A percentile compares a stretch with the other conserved stretches of the same genome.
phyloP scores from a whole-genome alignment of 2,797 vertebrate species.

The Bradypodion pumilum region DNA sequence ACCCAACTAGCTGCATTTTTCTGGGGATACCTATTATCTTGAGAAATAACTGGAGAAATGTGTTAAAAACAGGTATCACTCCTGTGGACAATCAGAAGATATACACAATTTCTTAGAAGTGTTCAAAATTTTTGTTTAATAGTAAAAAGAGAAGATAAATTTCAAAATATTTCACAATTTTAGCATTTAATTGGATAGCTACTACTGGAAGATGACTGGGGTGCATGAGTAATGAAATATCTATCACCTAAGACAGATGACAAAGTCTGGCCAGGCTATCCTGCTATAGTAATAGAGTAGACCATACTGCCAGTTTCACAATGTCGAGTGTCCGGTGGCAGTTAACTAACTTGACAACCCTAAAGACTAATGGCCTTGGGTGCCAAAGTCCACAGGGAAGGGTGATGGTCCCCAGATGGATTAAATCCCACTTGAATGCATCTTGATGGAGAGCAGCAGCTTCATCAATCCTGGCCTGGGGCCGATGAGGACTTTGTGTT shows the following conservation, averaged over 20 bases:
- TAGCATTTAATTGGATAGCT: background rate
- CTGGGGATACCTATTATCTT: slow-evolving; percentile 37
- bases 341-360: no score
- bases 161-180: background rate
- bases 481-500: no score
- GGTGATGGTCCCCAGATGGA: no score
- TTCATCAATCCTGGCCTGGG: no score
- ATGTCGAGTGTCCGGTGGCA: no score
- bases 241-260: background rate
- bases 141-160: background rate
- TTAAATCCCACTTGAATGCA: no score
- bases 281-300: no score
- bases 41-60: slow-evolving; percentile 46
- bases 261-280: no score
- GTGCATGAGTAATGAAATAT: slow-evolving; percentile 1
- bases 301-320: no score
- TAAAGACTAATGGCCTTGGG: no score
- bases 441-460: no score
- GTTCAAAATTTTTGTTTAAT: background rate
- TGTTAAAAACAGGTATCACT: slow-evolving; percentile 43
- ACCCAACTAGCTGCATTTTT: slow-evolving; percentile 32
- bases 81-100: background rate
- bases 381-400: no score
- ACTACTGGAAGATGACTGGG: background rate
- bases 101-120: background rate